These are phyloP conservation scores for Hipparchia sbordonii DNA, from an alignment of 2,888 invertebrate species.

Conservation along the genomic window DNA sequence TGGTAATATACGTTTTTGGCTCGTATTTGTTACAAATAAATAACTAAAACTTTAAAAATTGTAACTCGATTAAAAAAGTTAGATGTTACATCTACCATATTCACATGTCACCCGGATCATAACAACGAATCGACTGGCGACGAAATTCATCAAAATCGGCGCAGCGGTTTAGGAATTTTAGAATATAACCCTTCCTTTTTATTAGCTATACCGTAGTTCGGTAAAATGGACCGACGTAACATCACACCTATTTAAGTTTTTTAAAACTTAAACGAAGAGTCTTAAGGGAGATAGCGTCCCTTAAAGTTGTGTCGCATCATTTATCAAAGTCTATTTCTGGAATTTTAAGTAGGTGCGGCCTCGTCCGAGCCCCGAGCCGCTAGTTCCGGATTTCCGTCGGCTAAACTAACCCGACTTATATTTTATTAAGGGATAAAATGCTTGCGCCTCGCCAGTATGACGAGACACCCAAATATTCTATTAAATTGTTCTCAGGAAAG, in stretches of 20 bases:
- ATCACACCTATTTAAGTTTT: neutral
- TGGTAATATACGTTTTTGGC: too few relatives aligned
- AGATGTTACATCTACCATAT: too few relatives aligned
- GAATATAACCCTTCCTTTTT: too few relatives aligned
- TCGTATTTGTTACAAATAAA: too few relatives aligned
- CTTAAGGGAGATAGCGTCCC: conserved; percentile 4
- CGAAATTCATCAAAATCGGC: too few relatives aligned
- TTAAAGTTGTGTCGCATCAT: conserved; percentile 6
- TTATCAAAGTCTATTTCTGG: conserved; percentile 10
- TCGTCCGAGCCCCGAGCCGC: neutral
- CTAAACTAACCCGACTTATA: conserved; percentile 14
- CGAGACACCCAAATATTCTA: conserved; percentile 1
- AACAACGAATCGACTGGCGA: too few relatives aligned
- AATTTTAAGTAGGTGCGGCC: conserved; percentile 13
- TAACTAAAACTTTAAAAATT: too few relatives aligned
- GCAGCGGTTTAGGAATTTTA: too few relatives aligned
- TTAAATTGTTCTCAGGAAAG: neutral
- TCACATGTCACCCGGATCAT: too few relatives aligned
- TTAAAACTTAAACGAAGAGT: neutral
- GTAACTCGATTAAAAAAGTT: too few relatives aligned
- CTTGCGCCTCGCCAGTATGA: conserved; percentile 3
- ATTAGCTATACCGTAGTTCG: too few relatives aligned
- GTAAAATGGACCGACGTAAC: too few relatives aligned
- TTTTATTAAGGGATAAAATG: conserved; percentile 16
- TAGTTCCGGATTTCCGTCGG: conserved; percentile 8